Conservation (phyloP, 2,888 invertebrate species). For the Cetonia aurata region DNA sequence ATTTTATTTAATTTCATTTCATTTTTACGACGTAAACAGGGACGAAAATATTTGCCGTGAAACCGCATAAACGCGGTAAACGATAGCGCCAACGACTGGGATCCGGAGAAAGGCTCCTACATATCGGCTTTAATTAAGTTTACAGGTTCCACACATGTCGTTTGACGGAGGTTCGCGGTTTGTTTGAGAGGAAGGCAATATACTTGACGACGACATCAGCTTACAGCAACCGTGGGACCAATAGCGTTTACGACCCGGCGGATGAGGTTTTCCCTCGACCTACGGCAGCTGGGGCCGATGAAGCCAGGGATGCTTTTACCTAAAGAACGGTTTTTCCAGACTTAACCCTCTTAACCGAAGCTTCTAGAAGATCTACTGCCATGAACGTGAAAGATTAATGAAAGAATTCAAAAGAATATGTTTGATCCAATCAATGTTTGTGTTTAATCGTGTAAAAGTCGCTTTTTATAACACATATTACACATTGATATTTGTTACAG, state of each 20-base stretch:
- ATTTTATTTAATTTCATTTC: no score
- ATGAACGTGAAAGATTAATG: no score
- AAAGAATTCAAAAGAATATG: no score
- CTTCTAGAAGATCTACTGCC: no score
- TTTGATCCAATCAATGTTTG: no score
- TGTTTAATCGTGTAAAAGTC: no score
- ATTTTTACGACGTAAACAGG: background rate
- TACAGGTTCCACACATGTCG: conserved; percentile 59
- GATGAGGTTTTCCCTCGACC: conserved; percentile 29
- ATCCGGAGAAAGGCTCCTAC: conserved; percentile 29
- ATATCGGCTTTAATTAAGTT: conserved; percentile 58
- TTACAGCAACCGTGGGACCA: conserved; percentile 66
- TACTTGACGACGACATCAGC: conserved; percentile 67
- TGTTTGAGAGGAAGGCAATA: conserved; percentile 66
- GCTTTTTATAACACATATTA: no score
- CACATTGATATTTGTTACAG: no score
- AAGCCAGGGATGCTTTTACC: conserved; percentile 3
- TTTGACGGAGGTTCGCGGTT: conserved; percentile 63
- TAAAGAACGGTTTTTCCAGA: conserved; percentile 3
- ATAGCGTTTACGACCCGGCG: conserved; percentile 61
- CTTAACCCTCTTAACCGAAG: no score
- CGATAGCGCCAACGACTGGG: conserved; percentile 26
- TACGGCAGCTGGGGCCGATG: conserved; percentile 11
- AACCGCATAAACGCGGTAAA: conserved; percentile 34
- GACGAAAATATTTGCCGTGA: conserved; percentile 17